phyloP scores from a whole-genome alignment of 2,113 vertebrate species.

The Balaeniceps rex region DNA sequence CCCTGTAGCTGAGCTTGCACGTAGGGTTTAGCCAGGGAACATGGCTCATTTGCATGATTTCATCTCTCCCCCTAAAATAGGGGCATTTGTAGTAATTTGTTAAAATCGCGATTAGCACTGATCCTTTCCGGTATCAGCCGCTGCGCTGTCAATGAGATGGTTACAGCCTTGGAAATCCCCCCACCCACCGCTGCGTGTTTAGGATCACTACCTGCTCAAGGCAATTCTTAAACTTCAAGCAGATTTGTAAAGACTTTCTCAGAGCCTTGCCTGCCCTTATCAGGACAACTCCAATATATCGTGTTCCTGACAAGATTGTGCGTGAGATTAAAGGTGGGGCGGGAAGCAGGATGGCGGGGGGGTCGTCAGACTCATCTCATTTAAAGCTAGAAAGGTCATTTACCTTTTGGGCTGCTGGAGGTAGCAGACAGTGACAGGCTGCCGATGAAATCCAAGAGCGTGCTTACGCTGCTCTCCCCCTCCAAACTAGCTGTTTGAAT shows the following conservation, averaged over 20 bases:
- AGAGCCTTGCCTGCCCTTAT: background rate
- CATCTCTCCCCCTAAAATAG: background rate
- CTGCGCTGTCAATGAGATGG: background rate
- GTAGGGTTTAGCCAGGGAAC: background rate
- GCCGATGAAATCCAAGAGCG: background rate
- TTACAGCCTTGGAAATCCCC: background rate
- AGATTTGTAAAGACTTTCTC: background rate
- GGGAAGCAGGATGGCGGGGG: background rate
- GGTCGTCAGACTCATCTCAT: background rate
- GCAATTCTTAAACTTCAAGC: background rate
- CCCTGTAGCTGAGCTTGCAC: background rate
- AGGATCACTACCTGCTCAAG: background rate
- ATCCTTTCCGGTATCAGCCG: background rate
- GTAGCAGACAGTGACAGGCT: background rate
- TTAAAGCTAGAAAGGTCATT: background rate
- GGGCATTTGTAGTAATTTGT: background rate
- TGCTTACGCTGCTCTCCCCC: background rate
- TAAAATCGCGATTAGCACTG: background rate
- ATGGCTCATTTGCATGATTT: background rate
- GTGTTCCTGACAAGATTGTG: background rate
- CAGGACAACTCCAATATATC: accelerated
- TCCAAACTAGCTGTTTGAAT: accelerated
- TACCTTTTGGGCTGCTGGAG: background rate
- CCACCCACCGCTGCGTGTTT: accelerated
- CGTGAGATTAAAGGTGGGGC: background rate